Base-by-base conservation (phyloP, 2,797 vertebrate genomes). In the Lutra lutra region DNA sequence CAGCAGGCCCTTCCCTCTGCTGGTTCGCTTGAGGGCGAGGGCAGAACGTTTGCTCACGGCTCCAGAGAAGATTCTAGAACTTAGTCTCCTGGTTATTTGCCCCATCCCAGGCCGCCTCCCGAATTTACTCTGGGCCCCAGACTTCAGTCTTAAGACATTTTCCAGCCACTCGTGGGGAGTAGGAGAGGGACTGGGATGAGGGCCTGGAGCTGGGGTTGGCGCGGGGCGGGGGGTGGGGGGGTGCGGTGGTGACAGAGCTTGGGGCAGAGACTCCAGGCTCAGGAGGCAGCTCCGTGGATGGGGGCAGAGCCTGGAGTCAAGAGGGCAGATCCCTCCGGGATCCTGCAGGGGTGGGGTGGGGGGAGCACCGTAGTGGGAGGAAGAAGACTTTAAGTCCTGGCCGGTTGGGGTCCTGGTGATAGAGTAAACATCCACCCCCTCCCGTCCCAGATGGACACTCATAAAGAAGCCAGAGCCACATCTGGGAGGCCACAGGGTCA, bases 41-140 rank as follows among this genome's bases (percentile, higher is more conserved):
- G 75, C 38, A 70, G 80, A 80, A 66, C 51, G n/a, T 70, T 40
- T 51, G 58, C 18, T 43, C 13, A 29, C 48, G 56, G 0, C 85
- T 72, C 48, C 66, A 83, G 18, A 68, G 89, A 87, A 89, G 14
- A 64, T 40, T 88, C 60, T 48, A 78, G 89, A 97, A 86, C 3
- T 48, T 27, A 68, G 35, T 23, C 51, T 66, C 70, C 70, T 38
- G 21, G 40, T 25, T 40, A 25, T 73, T 83, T n/a, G 2, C 27
- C 75, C 20, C 12, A 3, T 14, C 18, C 43, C 15, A 5, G 15
- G 75, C 8, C 48, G 58, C 38, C 23, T 73, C 23, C n/a, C 8
- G 40, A 58, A 17, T 46, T 86, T 48, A 96, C 38, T 40, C 66
- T 35, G 48, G 68, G 60, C 3, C 38, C 27, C 25, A 32, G 20